A percentile compares a stretch with the other conserved stretches of the same genome.
Evolutionary conservation across 2,797 vertebrate species (phyloP).

Genomic region (Gastrophryne carolinensis): DNA sequence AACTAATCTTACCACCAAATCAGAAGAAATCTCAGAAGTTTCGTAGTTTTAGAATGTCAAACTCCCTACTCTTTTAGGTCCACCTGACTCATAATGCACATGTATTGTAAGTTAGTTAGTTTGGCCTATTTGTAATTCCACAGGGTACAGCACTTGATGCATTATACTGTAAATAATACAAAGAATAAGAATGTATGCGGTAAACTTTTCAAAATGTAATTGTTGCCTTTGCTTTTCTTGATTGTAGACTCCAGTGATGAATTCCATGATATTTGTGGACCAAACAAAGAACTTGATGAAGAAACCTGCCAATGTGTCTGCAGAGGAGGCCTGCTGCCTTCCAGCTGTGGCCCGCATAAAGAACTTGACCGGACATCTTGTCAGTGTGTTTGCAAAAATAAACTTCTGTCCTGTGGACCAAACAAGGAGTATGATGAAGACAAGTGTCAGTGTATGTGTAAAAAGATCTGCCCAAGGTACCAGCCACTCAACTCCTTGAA

Average conservation of each 20-base stretch:
- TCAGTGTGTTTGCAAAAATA: constrained; percentile 84
- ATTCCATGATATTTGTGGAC: constrained; percentile 79
- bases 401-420: constrained; percentile 72
- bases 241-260: constrained; percentile 70
- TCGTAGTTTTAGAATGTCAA: too few relatives aligned
- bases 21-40: too few relatives aligned
- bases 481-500: constrained; percentile 87
- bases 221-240: constrained; percentile 25
- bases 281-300: constrained; percentile 86
- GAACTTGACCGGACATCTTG: constrained; percentile 83
- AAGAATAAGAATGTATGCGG: background rate
- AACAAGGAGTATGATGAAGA: constrained; percentile 82
- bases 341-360: constrained; percentile 79
- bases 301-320: constrained; percentile 92
- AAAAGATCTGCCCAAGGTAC: constrained; percentile 81
- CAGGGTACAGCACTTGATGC: too few relatives aligned
- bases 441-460: constrained; percentile 85
- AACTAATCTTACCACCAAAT: too few relatives aligned
- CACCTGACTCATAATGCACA: too few relatives aligned
- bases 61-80: too few relatives aligned
- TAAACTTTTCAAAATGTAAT: too few relatives aligned
- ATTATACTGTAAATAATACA: background rate
- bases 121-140: too few relatives aligned
- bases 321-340: constrained; percentile 65
- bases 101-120: too few relatives aligned